phyloP scores from a whole-genome alignment of 2,888 invertebrate genomes.

The Hesperia comma region DNA sequence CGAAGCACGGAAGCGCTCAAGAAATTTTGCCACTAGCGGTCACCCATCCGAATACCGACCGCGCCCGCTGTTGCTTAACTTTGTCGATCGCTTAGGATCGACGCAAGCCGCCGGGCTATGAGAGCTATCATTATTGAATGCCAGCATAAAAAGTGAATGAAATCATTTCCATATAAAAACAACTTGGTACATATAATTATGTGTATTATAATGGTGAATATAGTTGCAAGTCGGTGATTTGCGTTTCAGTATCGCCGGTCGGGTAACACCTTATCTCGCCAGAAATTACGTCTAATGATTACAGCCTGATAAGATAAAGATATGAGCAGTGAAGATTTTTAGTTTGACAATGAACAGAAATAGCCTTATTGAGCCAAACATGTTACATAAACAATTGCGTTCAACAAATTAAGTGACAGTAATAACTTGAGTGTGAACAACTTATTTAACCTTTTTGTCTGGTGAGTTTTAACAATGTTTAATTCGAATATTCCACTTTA shows the following conservation, averaged over 20 bases:
- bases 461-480: conserved; percentile 7
- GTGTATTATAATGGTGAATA: conserved; percentile 9
- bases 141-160: background rate
- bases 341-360: conserved; percentile 29
- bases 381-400: conserved; percentile 33
- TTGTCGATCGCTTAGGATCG: too few relatives aligned
- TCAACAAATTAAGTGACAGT: background rate
- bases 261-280: conserved; percentile 45
- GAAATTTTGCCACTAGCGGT: too few relatives aligned
- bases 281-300: conserved; percentile 49
- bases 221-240: conserved; percentile 22
- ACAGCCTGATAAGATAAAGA: conserved; percentile 57
- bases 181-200: background rate
- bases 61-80: too few relatives aligned
- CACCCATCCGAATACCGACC: too few relatives aligned
- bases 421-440: background rate
- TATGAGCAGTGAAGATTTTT: conserved; percentile 28
- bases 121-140: background rate
- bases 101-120: too few relatives aligned
- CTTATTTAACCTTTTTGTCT: background rate
- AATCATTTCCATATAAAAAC: background rate
- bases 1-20: too few relatives aligned
- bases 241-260: conserved; percentile 20
- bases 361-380: conserved; percentile 16
- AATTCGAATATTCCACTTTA: too few relatives aligned